Evolutionary conservation across 2,888 invertebrate genomes (phyloP), one percentile per base, ranked within the genome.

Genomic region (Spodoptera picta): DNA sequence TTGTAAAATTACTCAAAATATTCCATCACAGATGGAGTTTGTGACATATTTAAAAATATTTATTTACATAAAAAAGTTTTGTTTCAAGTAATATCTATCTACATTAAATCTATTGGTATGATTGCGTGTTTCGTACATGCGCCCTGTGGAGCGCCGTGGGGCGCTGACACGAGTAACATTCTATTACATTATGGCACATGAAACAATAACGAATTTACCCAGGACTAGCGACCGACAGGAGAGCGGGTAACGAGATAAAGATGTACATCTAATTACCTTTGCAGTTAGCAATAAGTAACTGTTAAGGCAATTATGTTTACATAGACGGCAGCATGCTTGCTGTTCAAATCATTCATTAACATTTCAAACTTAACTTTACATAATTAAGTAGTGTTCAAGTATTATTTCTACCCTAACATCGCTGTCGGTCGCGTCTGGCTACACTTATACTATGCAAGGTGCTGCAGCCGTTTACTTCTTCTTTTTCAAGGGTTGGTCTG

Each of bases 51-150:
- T 71, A 61, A 77, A 79, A 79, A 82, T 82, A 83, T 75, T 72
- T 87, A 87, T 88, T 86, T 89, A 89, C 87, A 88, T 77, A 79
- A 72, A 80, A 68, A 53, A 68, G 58, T 77, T 80, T 36, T 75
- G 68, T 69, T 69, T 71, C 65, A 71, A 75, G 72, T 77, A 77
- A 76, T 82, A 81, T 75, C 83, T 88, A 89, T 83, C 87, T 90
- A 90, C 83, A 87, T 64, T 87, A 85, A 45, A 82, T 87, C 85
- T 87, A 88, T 84, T 89, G 87, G 87, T 89, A 86, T 80, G 79
- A 60, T 69, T 71, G 74, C 69, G 76, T 73, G 62, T 56, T 52
- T 41, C 43, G 52, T 45, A 65, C 69, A 69, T 69, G 73, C 70
- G 73, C 73, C 50, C 51, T 53, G 59, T 54, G 52, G 60, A 60